Evolutionary conservation across 2,113 vertebrate species (phyloP), one percentile per base, ranked within the genome.

Genomic region (Cyphomyrus plagiostoma): DNA sequence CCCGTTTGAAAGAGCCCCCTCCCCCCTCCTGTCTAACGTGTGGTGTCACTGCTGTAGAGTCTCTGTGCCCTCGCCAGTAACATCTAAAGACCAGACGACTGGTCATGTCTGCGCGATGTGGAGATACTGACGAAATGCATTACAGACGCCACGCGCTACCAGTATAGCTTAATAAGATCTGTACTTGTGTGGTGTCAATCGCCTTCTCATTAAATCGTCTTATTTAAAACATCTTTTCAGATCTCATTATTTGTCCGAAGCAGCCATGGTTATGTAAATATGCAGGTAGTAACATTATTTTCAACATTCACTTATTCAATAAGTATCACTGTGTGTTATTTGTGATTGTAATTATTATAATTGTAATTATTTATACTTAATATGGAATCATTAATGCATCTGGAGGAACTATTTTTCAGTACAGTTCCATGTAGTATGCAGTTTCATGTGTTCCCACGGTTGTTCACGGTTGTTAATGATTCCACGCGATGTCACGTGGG

Each of bases 1-100:
- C 95, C 93, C 95, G 92, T 95, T 94, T 94, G 94, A 93, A 94
- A 93, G 94, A 93, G 92, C 93, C 92, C 94, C 26, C 95, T 94
- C 94, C 93, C 93, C 90, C 93, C 92, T 93, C 93, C 92, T 92
- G 92, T 91, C 92, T 95, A 46, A 42, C 93, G 92, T 93, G 93
- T 93, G 91, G 93, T 94, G 94, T 94, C 92, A 94, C 91, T 26
- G 89, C 92, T 93, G 93, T 93, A 92, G 92, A 92, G 93, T 91
- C 88, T 62, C n/a, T 50, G 66, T 42, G 66, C 42, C 87, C 46
- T 85, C 52, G 35, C 45, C 52, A 62, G 52, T 80, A 87, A 82
- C 80, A 88, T 88, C 89, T 58, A 46, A 56, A 56, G 91, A 92
- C 89, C 87, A 89, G 89, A 89, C 87, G 52, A 70, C 85, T 88